These are phyloP conservation scores for Mystacornis crossleyi DNA, from an alignment of 2,113 vertebrate genomes.

Conservation along the genomic window DNA sequence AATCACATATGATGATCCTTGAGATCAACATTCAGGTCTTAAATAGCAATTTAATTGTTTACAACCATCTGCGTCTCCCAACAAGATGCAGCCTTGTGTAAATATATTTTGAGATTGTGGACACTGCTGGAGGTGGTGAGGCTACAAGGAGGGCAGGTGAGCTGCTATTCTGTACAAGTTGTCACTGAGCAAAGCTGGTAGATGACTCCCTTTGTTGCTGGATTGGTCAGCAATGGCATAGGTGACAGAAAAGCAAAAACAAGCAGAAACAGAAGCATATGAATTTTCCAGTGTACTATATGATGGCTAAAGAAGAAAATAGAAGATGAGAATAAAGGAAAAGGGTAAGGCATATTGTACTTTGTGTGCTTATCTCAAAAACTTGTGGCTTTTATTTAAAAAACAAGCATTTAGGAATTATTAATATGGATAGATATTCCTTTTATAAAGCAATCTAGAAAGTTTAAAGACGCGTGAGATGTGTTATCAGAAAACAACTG, in stretches of 20 bases:
- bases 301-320: neutral
- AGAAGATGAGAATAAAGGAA: neutral
- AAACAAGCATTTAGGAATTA: neutral
- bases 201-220: neutral
- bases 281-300: neutral
- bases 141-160: neutral
- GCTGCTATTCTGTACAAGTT: neutral
- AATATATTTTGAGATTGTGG: too few species aligned
- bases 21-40: accelerated
- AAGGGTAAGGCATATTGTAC: neutral
- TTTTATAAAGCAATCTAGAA: neutral
- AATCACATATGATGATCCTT: neutral
- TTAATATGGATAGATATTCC: neutral
- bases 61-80: neutral
- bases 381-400: neutral
- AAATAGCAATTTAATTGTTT: neutral
- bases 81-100: neutral
- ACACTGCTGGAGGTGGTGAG: neutral
- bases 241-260: neutral
- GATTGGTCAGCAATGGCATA: neutral
- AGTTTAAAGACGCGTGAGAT: neutral
- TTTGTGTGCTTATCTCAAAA: neutral
- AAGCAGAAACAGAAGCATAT: neutral
- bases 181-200: neutral
- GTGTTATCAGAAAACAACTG: neutral